phyloP scores from a whole-genome alignment of 1,140 invertebrate genomes.

The Belonocnema kinseyi region DNA sequence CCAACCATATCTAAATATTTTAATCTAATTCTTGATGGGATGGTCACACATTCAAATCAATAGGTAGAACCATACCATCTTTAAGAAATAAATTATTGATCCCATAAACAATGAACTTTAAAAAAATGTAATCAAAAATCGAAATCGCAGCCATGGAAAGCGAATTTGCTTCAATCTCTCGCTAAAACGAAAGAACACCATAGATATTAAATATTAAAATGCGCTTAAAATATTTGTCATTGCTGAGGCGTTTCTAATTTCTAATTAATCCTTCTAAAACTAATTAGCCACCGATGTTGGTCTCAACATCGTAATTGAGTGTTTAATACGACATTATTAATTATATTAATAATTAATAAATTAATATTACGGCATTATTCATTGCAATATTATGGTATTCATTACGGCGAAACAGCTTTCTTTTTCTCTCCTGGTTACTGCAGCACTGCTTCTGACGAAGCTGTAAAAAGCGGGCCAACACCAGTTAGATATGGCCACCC shows the following conservation, averaged over 20 bases:
- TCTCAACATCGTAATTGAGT: conserved; percentile 17
- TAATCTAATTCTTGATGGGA: no score
- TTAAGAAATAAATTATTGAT: no score
- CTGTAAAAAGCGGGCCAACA: conserved; percentile 69
- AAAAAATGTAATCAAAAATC: not conserved
- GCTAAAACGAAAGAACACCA: conserved; percentile 18
- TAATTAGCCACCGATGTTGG: conserved; percentile 14
- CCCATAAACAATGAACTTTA: not conserved
- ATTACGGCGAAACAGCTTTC: conserved; percentile 48
- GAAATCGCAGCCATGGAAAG: not conserved
- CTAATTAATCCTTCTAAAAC: not conserved
- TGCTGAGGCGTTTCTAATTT: conserved; percentile 14
- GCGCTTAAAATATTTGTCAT: not conserved
- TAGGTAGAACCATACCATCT: no score
- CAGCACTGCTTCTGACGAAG: conserved; percentile 57
- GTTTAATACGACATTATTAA: conserved; percentile 8
- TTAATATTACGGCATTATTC: conserved; percentile 47
- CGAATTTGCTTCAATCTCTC: not conserved
- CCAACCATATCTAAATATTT: no score
- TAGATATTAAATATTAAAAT: conserved; percentile 7
- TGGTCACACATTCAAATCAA: no score
- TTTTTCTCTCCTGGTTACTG: conserved; percentile 53
- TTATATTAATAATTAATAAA: not conserved
- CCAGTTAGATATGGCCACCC: conserved; percentile 67
- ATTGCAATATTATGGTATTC: conserved; percentile 50